phyloP scores from a whole-genome alignment of 2,113 vertebrate genomes.

The Xiphophorus hellerii region DNA sequence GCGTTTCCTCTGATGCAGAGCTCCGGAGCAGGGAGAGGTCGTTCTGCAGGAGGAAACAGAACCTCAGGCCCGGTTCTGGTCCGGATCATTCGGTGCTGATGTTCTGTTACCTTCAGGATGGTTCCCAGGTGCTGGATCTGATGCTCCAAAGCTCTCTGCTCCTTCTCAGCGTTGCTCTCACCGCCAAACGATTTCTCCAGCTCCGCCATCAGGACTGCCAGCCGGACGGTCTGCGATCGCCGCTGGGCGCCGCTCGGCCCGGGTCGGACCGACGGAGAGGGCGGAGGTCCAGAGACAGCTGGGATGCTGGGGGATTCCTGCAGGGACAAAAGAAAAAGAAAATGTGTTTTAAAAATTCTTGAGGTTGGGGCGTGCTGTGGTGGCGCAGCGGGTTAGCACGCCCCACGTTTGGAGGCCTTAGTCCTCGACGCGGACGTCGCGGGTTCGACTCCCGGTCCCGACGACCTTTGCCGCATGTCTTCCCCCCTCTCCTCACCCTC shows the following conservation, averaged over 20 bases:
- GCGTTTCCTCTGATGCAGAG: constrained; percentile 83
- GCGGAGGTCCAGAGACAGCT: not conserved
- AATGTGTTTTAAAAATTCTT: not conserved
- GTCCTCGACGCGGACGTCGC: too few species aligned
- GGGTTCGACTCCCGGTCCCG: too few species aligned
- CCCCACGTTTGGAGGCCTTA: too few species aligned
- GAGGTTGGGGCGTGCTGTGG: too few species aligned
- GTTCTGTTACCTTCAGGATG: constrained; percentile 84
- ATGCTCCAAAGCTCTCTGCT: constrained; percentile 79
- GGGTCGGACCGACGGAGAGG: not conserved
- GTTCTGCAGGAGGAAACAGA: constrained; percentile 70
- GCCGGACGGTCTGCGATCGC: constrained; percentile 47
- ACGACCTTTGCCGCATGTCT: too few species aligned
- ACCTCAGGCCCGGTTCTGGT: not conserved
- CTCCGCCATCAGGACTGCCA: constrained; percentile 77
- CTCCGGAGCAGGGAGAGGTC: constrained; percentile 63
- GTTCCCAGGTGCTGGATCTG: constrained; percentile 82
- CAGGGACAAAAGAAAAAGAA: not conserved
- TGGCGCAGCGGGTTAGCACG: too few species aligned
- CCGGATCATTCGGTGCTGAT: not conserved
- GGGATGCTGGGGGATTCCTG: constrained; percentile 29
- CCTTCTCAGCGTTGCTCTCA: constrained; percentile 31
- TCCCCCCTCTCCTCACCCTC: too few species aligned
- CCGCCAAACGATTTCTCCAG: constrained; percentile 76
- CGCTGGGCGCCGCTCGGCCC: constrained; percentile 25